Percentiles rank a stretch among this genome's conserved stretches.
phyloP scores from a whole-genome alignment of 2,113 vertebrate species.

The Heterochromis multidens region DNA sequence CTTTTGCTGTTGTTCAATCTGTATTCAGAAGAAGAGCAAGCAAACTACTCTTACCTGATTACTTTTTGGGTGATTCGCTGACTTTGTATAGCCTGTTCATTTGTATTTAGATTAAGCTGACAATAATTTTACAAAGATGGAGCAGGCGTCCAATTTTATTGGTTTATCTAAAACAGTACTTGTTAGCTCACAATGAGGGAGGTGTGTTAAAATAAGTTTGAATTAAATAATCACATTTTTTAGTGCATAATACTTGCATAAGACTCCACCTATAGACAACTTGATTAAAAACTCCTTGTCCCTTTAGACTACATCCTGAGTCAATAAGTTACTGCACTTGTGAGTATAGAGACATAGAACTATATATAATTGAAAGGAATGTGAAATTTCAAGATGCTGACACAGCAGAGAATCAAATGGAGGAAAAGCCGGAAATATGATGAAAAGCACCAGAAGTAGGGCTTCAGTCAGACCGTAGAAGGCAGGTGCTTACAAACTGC shows the following conservation, averaged over 20 bases:
- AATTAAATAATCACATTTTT: not conserved
- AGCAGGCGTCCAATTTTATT: not conserved
- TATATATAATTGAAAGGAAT: not conserved
- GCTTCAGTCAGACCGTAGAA: no score
- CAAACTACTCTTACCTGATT: not conserved
- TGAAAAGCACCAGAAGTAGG: not conserved
- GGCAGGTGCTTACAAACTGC: no score
- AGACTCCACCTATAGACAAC: not conserved
- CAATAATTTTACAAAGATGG: not conserved
- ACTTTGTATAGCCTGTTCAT: not conserved
- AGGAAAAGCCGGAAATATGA: not conserved
- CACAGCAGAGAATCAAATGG: not conserved
- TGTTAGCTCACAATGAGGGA: not conserved
- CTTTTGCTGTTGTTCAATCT: slow-evolving; percentile 65
- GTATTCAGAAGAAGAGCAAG: slow-evolving; percentile 30
- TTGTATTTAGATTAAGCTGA: not conserved
- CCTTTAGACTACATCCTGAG: not conserved
- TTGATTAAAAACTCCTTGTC: rapidly evolving
- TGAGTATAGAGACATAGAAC: not conserved
- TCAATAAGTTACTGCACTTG: not conserved
- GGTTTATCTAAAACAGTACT: not conserved
- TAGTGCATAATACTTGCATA: not conserved
- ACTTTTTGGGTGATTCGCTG: not conserved
- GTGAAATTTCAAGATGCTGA: not conserved
- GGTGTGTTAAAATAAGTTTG: not conserved